phyloP scores from a whole-genome alignment of 2,797 vertebrate genomes.

The Micrastur ruficollis region DNA sequence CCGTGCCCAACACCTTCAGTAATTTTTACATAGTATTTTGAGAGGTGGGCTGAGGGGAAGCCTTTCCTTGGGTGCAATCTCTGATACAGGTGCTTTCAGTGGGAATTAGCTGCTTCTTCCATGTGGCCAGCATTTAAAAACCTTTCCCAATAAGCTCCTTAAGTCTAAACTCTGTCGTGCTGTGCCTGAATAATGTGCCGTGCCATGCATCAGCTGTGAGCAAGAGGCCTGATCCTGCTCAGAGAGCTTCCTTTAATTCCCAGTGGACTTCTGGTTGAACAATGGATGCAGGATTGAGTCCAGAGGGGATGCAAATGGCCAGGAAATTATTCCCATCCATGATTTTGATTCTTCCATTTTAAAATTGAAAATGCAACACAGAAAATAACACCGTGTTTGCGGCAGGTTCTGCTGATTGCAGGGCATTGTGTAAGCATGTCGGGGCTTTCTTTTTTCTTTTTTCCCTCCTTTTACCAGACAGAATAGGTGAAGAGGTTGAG shows the following conservation, averaged over 20 bases:
- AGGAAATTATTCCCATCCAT: constrained; percentile 36
- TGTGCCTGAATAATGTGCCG: not conserved
- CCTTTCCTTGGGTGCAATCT: not conserved
- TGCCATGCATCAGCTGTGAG: not conserved
- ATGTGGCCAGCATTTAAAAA: accelerated
- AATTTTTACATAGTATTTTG: not conserved
- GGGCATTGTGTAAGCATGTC: constrained; percentile 9
- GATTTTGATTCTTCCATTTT: constrained; percentile 13
- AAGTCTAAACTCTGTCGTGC: not conserved
- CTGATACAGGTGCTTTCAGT: not conserved
- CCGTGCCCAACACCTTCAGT: not conserved
- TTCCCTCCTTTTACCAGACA: constrained; percentile 69
- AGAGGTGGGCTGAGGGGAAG: not conserved
- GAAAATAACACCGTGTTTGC: constrained; percentile 1
- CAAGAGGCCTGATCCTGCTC: not conserved
- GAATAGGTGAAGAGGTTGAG: constrained; percentile 79
- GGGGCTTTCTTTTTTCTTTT: constrained; percentile 43
- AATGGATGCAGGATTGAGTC: not conserved
- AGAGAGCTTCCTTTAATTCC: constrained; percentile 3
- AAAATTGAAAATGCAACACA: not conserved
- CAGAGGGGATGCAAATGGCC: not conserved
- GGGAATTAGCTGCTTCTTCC: not conserved
- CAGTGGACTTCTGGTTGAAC: not conserved
- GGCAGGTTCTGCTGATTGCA: constrained; percentile 24
- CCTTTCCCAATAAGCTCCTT: not conserved